Evolutionary conservation across 1,140 invertebrate species (phyloP).

Genomic region (Condylostylus longicornis): DNA sequence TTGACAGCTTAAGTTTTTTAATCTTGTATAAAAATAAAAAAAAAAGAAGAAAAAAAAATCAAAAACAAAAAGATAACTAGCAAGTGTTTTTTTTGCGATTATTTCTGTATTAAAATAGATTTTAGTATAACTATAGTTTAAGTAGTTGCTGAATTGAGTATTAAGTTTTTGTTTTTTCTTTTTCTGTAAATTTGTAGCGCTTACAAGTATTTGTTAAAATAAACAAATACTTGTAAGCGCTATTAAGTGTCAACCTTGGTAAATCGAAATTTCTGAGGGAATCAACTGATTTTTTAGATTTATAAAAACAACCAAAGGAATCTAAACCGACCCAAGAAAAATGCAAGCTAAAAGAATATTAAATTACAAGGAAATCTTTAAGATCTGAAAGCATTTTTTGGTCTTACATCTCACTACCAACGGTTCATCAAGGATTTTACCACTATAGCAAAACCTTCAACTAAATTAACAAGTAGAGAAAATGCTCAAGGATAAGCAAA

Average conservation of each 20-base stretch:
- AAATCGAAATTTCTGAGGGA: constrained; percentile 3
- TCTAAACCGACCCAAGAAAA: constrained; percentile 3
- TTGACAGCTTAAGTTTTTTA: too few relatives aligned
- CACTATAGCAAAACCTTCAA: constrained; percentile 2
- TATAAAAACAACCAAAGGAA: constrained; percentile 1
- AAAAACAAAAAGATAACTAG: too few relatives aligned
- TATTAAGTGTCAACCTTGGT: constrained; percentile 3
- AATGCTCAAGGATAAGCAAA: constrained; percentile 5
- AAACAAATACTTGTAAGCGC: too few relatives aligned
- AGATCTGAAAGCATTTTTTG: constrained; percentile 3
- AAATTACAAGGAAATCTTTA: constrained; percentile 1
- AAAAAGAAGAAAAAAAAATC: too few relatives aligned
- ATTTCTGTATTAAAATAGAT: too few relatives aligned
- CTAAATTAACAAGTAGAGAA: constrained; percentile 4
- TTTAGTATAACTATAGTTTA: too few relatives aligned
- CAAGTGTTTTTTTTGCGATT: too few relatives aligned
- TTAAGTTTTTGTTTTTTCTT: too few relatives aligned
- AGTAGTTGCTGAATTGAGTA: too few relatives aligned
- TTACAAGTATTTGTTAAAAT: too few relatives aligned
- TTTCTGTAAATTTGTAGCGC: too few relatives aligned
- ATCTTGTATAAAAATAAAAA: too few relatives aligned
- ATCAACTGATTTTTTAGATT: not conserved
- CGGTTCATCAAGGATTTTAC: constrained; percentile 4
- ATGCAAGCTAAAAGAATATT: not conserved
- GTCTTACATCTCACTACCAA: constrained; percentile 2